phyloP scores from a whole-genome alignment of 2,888 invertebrate species.

The Coremacera marginata region DNA sequence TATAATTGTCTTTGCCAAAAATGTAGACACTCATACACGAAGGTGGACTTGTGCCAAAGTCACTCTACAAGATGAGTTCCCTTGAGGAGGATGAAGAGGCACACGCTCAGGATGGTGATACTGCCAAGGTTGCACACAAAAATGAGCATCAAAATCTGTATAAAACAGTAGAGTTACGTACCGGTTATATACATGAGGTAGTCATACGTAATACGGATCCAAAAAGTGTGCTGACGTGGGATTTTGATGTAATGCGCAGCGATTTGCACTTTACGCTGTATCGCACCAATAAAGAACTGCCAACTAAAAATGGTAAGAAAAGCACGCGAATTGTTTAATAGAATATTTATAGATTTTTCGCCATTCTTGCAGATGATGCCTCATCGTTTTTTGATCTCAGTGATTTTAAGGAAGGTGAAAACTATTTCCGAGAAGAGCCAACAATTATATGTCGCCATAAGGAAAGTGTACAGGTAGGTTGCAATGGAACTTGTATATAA shows the following conservation, averaged over 20 bases:
- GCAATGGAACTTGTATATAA: not conserved
- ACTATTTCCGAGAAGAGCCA: conserved; percentile 83
- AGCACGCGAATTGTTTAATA: not conserved
- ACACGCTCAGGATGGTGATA: conserved; percentile 6
- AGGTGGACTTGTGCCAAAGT: conserved; percentile 91
- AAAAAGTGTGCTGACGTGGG: conserved; percentile 94
- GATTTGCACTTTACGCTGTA: conserved; percentile 87
- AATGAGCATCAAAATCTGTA: conserved; percentile 66
- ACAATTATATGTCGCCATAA: conserved; percentile 90
- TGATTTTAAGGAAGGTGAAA: conserved; percentile 81
- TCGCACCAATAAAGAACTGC: conserved; percentile 62
- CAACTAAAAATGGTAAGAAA: conserved; percentile 61
- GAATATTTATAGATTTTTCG: not conserved
- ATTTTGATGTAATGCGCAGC: conserved; percentile 93
- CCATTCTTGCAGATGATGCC: conserved; percentile 61
- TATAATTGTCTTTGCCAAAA: not conserved
- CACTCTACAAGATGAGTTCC: conserved; percentile 77
- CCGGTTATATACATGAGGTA: conserved; percentile 79
- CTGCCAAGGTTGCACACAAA: conserved; percentile 44
- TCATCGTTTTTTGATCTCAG: conserved; percentile 75
- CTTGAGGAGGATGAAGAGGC: conserved; percentile 60
- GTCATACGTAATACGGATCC: conserved; percentile 84
- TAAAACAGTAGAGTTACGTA: conserved; percentile 63
- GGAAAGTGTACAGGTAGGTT: conserved; percentile 88
- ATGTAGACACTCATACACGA: conserved; percentile 84